Base-by-base conservation (phyloP, 2,888 invertebrate species). In the Parnassius orleans region DNA sequence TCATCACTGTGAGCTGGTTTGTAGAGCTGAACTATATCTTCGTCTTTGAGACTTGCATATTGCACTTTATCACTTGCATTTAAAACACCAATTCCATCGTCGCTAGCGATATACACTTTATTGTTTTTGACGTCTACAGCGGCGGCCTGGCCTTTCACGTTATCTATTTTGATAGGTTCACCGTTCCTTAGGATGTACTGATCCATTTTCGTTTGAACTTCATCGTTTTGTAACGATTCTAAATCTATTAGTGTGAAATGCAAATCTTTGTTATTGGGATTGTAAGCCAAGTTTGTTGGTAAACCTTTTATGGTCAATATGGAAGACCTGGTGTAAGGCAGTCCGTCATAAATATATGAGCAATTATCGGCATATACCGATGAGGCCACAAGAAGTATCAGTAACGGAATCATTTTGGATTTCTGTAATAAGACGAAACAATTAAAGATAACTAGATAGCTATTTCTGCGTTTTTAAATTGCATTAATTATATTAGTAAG, bases 151-250 rank as follows among this genome's bases (percentile, higher is more conserved):
- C 90, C 91, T 1, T 83, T 83, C 0, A 90, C 68, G 59, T 85
- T 83, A 10, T 86, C 81, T 44, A 90, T 81, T 78, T 81, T 84
- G 2, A 83, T 80, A 0, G 86, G 82, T 64, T 74, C 74, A 24
- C 83, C 80, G 12, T 83, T 71, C 63, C 80, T 81, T 2, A 90
- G 65, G 1, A 88, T 65, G 24, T 89, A 90, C 65, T 90, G 90
- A 44, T 90, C 90, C 91, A 91, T 91, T 77, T 78, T 84, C 0
- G 91, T 91, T 66, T 90, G 90, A 1, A 86, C 77, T 5, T 86
- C 74, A 19, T 90, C 89, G n/a, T 88, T 73, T 68, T 87, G 84
- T 33, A 90, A 67, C 9, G 86, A 80, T 12, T 88, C 85, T 57
- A 90, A 65, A 60, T 91, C 90, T 42, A 91, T 88, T 50, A 91